Evolutionary conservation across 2,888 invertebrate genomes (phyloP).

Genomic region (Xanthia togata): DNA sequence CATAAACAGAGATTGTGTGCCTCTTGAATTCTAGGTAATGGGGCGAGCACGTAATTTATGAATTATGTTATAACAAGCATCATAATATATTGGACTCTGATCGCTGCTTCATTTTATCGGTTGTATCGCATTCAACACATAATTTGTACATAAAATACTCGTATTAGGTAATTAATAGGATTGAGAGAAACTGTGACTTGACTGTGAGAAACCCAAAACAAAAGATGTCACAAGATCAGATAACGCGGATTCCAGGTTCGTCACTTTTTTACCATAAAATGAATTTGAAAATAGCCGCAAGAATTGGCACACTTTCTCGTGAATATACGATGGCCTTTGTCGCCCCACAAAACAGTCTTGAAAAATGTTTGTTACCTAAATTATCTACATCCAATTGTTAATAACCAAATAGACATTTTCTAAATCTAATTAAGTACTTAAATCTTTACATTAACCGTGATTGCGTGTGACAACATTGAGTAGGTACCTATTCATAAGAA

Average conservation of each 20-base stretch:
- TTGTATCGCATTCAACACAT: conserved; percentile 5
- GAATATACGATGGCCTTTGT: background rate
- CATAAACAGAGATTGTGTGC: conserved; percentile 41
- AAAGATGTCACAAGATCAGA: conserved; percentile 21
- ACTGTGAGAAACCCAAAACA: background rate
- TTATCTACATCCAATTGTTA: background rate
- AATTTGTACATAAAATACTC: background rate
- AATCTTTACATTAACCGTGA: background rate
- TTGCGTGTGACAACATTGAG: background rate
- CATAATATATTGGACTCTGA: conserved; percentile 2
- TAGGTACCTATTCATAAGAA: background rate
- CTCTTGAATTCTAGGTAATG: conserved; percentile 40
- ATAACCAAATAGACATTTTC: background rate
- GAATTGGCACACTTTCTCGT: conserved; percentile 29
- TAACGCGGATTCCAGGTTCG: background rate
- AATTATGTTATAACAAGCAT: conserved; percentile 23
- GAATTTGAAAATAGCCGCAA: conserved; percentile 7
- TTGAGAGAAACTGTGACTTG: no score
- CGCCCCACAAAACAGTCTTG: background rate
- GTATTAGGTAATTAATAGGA: background rate
- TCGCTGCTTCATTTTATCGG: conserved; percentile 9
- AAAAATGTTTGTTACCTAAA: background rate
- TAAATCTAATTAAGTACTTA: background rate
- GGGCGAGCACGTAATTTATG: conserved; percentile 20
- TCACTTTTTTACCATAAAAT: conserved; percentile 8